Evolutionary conservation across 2,888 invertebrate species (phyloP).

Genomic region (Dichetophora obliterata): DNA sequence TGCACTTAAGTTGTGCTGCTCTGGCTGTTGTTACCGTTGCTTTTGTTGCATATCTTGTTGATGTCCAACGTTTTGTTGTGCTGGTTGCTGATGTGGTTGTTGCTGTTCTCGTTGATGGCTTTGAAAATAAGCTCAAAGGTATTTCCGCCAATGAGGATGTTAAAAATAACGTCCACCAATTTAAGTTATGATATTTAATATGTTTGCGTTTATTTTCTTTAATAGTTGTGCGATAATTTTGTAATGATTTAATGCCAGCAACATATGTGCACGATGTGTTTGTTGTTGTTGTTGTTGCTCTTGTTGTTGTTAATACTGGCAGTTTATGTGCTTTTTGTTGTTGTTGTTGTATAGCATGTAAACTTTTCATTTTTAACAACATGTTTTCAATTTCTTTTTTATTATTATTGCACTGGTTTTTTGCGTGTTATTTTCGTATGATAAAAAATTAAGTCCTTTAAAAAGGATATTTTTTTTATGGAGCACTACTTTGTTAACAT

Average conservation of each 20-base stretch:
- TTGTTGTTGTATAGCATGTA: constrained; percentile 11
- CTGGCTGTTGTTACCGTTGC: not conserved
- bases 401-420: constrained; percentile 30
- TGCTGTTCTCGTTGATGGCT: constrained; percentile 16
- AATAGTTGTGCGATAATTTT: constrained; percentile 43
- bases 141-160: constrained; percentile 22
- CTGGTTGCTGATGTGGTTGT: constrained; percentile 21
- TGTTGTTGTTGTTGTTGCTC: constrained; percentile 28
- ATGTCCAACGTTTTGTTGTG: constrained; percentile 19
- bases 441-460: not conserved
- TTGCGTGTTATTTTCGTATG: not conserved
- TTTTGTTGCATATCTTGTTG: constrained; percentile 3
- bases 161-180: constrained; percentile 20
- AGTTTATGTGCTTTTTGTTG: constrained; percentile 10
- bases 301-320: constrained; percentile 17
- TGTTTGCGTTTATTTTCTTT: constrained; percentile 21
- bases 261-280: constrained; percentile 17
- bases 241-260: constrained; percentile 45
- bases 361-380: constrained; percentile 22
- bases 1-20: constrained; percentile 11
- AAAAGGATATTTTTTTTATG: not conserved
- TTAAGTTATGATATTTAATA: constrained; percentile 16
- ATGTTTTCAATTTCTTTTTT: not conserved
- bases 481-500: no score
- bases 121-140: constrained; percentile 31